phyloP scores from a whole-genome alignment of 2,113 vertebrate species.

The Pipra filicauda region DNA sequence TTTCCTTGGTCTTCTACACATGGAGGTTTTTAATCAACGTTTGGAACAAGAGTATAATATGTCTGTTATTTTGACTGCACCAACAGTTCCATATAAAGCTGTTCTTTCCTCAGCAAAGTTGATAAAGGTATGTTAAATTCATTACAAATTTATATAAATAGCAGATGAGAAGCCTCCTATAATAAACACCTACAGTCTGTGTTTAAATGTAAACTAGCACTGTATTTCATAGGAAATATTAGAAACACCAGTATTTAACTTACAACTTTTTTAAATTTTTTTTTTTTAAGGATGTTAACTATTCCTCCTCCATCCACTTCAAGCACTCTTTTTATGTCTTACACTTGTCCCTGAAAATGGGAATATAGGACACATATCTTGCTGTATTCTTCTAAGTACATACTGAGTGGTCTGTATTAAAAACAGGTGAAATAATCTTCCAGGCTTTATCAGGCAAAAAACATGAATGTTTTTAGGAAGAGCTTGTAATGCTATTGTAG shows the following conservation, averaged over 20 bases:
- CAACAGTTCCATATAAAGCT: constrained; percentile 95
- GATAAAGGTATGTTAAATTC: constrained; percentile 84
- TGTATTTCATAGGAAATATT: neutral
- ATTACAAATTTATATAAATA: neutral
- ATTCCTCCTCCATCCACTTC: neutral
- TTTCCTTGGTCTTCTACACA: constrained; percentile 94
- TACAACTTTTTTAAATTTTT: neutral
- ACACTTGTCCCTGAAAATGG: neutral
- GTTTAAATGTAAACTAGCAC: neutral
- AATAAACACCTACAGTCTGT: neutral
- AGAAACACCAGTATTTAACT: neutral
- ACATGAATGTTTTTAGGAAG: neutral
- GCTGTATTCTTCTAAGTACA: neutral
- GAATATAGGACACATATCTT: neutral
- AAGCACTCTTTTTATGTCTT: neutral
- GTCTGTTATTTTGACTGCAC: constrained; percentile 91
- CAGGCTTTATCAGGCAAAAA: neutral
- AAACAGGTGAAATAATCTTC: neutral
- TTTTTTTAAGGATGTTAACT: neutral
- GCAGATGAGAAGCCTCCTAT: neutral
- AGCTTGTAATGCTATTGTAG: neutral
- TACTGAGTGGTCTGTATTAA: neutral
- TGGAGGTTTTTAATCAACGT: constrained; percentile 98
- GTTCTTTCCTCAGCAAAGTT: constrained; percentile 88
- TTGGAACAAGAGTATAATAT: constrained; percentile 95